Evolutionary conservation across 2,888 invertebrate species (phyloP).

Genomic region (Luperina testacea): DNA sequence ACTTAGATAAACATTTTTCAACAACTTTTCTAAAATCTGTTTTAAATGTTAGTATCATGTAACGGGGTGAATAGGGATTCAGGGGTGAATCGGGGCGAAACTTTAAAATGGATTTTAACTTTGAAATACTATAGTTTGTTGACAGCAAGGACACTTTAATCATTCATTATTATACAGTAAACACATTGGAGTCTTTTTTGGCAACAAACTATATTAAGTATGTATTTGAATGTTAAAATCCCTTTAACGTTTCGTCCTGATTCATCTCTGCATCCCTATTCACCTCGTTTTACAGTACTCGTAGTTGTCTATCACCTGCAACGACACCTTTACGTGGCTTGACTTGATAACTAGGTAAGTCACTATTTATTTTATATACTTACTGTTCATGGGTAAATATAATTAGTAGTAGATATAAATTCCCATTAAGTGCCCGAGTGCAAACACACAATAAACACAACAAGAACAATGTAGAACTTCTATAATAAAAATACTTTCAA

Average conservation of each 20-base stretch:
- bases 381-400: conserved; percentile 40
- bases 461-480: conserved; percentile 3
- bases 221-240: too few species aligned
- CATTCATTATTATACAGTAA: too few species aligned
- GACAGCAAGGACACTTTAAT: neutral
- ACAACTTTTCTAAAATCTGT: neutral
- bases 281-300: neutral
- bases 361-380: conserved; percentile 28
- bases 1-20: too few species aligned
- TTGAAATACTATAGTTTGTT: neutral
- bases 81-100: neutral
- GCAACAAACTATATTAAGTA: too few species aligned
- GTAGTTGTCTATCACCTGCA: neutral
- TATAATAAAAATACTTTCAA: neutral
- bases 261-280: neutral
- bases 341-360: neutral
- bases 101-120: neutral
- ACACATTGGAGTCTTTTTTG: too few species aligned
- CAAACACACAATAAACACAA: conserved; percentile 17
- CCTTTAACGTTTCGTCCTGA: neutral
- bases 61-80: neutral
- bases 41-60: neutral
- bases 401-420: conserved; percentile 17
- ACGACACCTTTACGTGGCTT: conserved; percentile 7
- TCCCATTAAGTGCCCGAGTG: conserved; percentile 19